phyloP scores from a whole-genome alignment of 2,113 vertebrate genomes.

The Megatriorchis doriae region DNA sequence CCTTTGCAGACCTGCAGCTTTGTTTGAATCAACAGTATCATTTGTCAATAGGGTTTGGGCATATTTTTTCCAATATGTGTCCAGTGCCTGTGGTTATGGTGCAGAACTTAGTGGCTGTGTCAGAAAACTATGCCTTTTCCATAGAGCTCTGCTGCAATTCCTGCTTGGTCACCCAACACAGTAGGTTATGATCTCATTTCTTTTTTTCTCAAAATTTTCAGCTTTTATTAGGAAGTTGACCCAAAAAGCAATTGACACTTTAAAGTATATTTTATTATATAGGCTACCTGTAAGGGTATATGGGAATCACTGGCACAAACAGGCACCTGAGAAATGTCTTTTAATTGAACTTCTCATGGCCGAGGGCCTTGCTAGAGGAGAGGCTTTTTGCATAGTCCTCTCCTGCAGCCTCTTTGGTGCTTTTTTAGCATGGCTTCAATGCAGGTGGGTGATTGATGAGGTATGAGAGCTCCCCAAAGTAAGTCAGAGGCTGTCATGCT shows the following conservation, averaged over 20 bases:
- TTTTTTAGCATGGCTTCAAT: neutral
- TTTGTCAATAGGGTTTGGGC: neutral
- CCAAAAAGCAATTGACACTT: neutral
- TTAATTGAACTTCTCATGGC: neutral
- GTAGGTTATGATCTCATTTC: neutral
- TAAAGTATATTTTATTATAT: neutral
- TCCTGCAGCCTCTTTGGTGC: neutral
- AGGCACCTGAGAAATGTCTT: neutral
- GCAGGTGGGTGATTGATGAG: neutral
- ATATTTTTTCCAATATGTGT: neutral
- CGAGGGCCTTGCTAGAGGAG: neutral
- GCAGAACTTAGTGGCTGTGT: neutral
- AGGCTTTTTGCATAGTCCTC: neutral
- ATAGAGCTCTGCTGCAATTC: neutral
- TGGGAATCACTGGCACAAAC: neutral
- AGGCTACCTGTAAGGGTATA: neutral
- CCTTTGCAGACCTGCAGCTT: neutral
- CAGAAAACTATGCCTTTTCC: neutral
- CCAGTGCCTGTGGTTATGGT: neutral
- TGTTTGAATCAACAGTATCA: neutral
- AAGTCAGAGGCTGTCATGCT: accelerated
- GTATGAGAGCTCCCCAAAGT: neutral
- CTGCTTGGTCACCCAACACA: neutral
- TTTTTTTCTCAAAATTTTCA: neutral
- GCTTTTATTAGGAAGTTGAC: neutral